Conservation (phyloP, 2,797 vertebrate genomes). For the Mergus octosetaceus region DNA sequence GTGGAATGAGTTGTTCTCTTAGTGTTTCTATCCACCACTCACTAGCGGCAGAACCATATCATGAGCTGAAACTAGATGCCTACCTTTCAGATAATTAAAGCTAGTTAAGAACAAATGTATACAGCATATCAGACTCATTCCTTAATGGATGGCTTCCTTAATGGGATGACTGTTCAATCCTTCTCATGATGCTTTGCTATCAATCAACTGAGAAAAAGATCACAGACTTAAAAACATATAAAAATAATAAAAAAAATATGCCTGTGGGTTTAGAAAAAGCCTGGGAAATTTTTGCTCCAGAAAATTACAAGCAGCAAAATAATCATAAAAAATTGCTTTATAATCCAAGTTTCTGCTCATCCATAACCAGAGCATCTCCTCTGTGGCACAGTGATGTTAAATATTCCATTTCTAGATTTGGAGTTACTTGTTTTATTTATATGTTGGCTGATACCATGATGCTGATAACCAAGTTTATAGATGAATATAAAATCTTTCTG, state of each 20-base stretch:
- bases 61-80: background rate
- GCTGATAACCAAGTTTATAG: constrained; percentile 15
- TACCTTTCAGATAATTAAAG: background rate
- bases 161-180: background rate
- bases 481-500: constrained; percentile 32
- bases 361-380: background rate
- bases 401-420: background rate
- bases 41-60: background rate
- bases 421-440: background rate
- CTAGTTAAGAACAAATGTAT: background rate
- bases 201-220: background rate
- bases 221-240: background rate
- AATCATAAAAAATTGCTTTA: background rate
- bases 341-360: background rate
- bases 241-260: background rate
- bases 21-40: background rate
- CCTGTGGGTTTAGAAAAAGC: background rate
- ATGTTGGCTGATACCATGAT: background rate
- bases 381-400: background rate
- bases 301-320: background rate
- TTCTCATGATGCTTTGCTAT: background rate
- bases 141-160: background rate
- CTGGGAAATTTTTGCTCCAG: background rate
- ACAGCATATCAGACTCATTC: background rate
- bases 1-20: background rate